Evolutionary conservation across 2,888 invertebrate species (phyloP), one percentile per base, ranked within the genome.

Genomic region (Argyra leucocephala): DNA sequence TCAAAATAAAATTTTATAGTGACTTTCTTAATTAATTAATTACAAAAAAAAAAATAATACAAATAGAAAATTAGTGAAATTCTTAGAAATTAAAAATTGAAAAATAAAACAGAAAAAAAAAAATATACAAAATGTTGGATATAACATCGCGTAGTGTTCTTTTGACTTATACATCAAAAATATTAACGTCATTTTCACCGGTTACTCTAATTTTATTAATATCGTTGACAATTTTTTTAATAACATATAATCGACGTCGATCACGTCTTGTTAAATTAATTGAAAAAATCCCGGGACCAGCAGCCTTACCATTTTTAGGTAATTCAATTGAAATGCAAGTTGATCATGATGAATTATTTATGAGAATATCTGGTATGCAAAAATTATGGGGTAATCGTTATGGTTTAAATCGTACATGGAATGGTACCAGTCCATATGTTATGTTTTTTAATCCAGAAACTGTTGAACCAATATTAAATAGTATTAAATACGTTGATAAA

Each of bases 251-350:
- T 65, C 73, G 73, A 63, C 68, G 76, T 61, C 74, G 81, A 61
- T 74, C 77, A 48, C 75, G 79, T 64, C 72, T 81, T 70, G 80
- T 82, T 59, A 77, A 79, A 68, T 75, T 83, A 64, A 80, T 84
- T 65, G 80, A 82, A 60, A 79, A 80, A 72, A 82, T 87, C 65
- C 85, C 84, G 10, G 86, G 86, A 63, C 86, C 86, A 15, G 78
- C 81, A 1, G 79, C 82, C 4, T 72, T 84, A 64, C 86, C 86
- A 0, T 71, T 87, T 21, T 73, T 87, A 65, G 87, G 87, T 58
- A 80, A 87, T 75, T 81, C 83, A 24, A 80, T 84, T 63, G 84
- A 86, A 73, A 78, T 85, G 69, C 83, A 84, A 73, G 83, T 83
- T 37, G 83, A 83, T 72, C 83, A 83, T 69, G 83, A 83, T 73